phyloP scores from a whole-genome alignment of 2,888 invertebrate genomes.

The Perdita meconis region DNA sequence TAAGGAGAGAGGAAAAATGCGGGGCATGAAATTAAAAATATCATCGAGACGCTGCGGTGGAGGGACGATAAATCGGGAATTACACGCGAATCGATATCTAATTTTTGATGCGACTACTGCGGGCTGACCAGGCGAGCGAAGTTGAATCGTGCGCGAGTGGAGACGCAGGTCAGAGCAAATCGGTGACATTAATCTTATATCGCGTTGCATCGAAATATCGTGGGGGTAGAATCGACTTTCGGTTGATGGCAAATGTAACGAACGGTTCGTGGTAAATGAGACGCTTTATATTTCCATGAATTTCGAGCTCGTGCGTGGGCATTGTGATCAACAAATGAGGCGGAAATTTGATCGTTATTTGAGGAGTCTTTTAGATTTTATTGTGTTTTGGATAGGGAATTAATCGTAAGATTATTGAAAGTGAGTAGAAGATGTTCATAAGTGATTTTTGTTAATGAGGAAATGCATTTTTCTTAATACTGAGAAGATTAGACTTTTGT shows the following conservation, averaged over 20 bases:
- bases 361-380: neutral
- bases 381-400: neutral
- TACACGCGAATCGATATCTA: conserved; percentile 13
- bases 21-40: neutral
- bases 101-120: conserved; percentile 14
- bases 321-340: neutral
- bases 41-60: neutral
- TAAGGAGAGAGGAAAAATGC: neutral
- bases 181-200: conserved; percentile 30
- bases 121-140: neutral
- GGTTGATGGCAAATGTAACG: conserved; percentile 34
- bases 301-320: conserved; percentile 24
- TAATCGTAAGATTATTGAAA: too few species aligned
- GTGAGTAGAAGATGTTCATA: too few species aligned
- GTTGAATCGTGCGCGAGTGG: neutral
- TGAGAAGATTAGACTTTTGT: too few species aligned
- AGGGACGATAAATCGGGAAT: neutral
- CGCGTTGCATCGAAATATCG: conserved; percentile 13
- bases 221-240: neutral
- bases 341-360: neutral
- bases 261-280: conserved; percentile 39
- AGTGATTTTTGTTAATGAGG: too few species aligned
- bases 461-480: too few species aligned
- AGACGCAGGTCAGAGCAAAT: conserved; percentile 13
- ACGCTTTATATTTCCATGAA: conserved; percentile 54